phyloP scores from a whole-genome alignment of 2,888 invertebrate genomes.

The Anodontia alba region DNA sequence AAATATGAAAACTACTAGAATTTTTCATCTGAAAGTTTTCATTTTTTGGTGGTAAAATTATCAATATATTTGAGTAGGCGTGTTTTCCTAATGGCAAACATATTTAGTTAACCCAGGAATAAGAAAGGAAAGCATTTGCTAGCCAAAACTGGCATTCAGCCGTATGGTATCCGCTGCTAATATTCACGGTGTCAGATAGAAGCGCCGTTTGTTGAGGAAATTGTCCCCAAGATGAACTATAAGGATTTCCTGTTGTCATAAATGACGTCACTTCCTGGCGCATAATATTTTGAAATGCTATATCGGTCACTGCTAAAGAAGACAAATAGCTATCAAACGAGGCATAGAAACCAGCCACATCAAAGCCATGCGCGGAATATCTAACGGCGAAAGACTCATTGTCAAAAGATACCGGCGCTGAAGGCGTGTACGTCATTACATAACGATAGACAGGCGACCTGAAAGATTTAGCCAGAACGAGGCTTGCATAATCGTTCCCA shows the following conservation, averaged over 20 bases:
- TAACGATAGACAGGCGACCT: neutral
- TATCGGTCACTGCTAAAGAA: constrained; percentile 6
- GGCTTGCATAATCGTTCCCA: no score
- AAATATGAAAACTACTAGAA: no score
- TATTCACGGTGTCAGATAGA: constrained; percentile 16
- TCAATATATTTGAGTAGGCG: no score
- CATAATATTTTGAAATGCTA: constrained; percentile 18
- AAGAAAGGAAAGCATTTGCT: constrained; percentile 48
- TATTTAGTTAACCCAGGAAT: constrained; percentile 52
- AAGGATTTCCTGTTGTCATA: constrained; percentile 37
- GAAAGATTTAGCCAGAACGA: no score
- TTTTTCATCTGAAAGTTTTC: no score
- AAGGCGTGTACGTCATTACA: neutral
- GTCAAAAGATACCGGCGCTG: neutral
- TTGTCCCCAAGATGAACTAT: constrained; percentile 20
- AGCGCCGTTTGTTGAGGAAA: constrained; percentile 39
- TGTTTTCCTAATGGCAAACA: no score
- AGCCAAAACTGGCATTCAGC: constrained; percentile 50
- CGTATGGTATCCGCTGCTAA: constrained; percentile 29
- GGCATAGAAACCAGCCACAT: neutral
- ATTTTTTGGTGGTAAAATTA: no score
- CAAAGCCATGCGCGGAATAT: neutral
- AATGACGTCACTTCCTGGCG: constrained; percentile 36
- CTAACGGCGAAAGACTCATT: neutral
- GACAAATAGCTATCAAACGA: neutral